These are phyloP conservation scores for Etia nguti DNA, from an alignment of 2,113 vertebrate species.

Conservation along the genomic window DNA sequence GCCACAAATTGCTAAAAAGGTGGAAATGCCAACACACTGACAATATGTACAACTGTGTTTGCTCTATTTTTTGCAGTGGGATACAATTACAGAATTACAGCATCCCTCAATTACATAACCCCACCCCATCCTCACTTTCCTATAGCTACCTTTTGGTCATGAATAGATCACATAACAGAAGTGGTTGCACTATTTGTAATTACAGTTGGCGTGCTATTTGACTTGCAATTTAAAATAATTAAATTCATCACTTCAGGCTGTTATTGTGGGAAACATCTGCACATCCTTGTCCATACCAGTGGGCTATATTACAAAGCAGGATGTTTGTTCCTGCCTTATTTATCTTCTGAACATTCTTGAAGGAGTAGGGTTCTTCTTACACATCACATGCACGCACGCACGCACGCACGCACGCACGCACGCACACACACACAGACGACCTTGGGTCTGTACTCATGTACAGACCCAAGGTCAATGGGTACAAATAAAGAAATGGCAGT, in stretches of 20 bases:
- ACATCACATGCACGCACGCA: too few relatives aligned
- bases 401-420: too few relatives aligned
- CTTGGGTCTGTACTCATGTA: too few relatives aligned
- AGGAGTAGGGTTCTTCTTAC: too few relatives aligned
- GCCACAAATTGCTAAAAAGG: not conserved
- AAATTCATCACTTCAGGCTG: not conserved
- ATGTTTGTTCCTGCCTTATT: not conserved
- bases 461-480: not conserved
- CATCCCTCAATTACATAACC: not conserved
- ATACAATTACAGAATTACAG: not conserved
- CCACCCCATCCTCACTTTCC: not conserved
- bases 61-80: not conserved
- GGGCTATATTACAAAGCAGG: not conserved
- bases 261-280: not conserved
- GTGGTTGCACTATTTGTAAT: not conserved
- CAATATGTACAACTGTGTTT: not conserved
- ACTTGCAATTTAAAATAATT: not conserved
- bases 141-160: not conserved
- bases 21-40: not conserved
- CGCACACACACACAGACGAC: too few relatives aligned
- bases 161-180: not conserved
- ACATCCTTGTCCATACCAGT: not conserved
- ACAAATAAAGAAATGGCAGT: not conserved
- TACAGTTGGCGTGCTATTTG: not conserved
- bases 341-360: not conserved